Evolutionary conservation across 1,140 invertebrate genomes (phyloP).

Genomic region (Melitaea cinxia): DNA sequence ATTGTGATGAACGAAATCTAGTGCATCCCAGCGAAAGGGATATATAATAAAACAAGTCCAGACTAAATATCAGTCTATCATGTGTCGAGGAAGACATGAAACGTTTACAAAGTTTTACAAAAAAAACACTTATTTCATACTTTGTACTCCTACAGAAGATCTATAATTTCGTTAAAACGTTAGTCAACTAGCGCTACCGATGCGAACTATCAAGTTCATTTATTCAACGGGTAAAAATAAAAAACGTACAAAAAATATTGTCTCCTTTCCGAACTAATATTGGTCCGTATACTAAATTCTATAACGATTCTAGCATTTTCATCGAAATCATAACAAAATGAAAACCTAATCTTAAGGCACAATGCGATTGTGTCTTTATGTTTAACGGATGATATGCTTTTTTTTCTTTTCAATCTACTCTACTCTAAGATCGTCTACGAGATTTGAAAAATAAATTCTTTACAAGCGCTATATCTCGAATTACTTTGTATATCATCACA

Average conservation of each 20-base stretch:
- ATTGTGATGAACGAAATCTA: slow-evolving; percentile 60
- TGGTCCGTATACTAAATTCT: slow-evolving; percentile 72
- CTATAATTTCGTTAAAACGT: slow-evolving; percentile 47
- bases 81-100: slow-evolving; percentile 68
- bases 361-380: slow-evolving; percentile 68
- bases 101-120: slow-evolving; percentile 59
- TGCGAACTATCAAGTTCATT: slow-evolving; percentile 50
- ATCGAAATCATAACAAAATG: slow-evolving; percentile 48
- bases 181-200: slow-evolving; percentile 55
- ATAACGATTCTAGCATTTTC: slow-evolving; percentile 56
- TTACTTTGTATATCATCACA: slow-evolving; percentile 56
- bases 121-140: slow-evolving; percentile 62
- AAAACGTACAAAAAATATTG: slow-evolving; percentile 77
- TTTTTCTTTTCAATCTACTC: slow-evolving; percentile 47
- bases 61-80: slow-evolving; percentile 66
- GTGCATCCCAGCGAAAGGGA: slow-evolving; percentile 77
- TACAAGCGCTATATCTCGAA: slow-evolving; percentile 60
- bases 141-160: slow-evolving; percentile 75
- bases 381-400: slow-evolving; percentile 64
- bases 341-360: slow-evolving; percentile 72
- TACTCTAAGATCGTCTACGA: slow-evolving; percentile 57
- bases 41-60: slow-evolving; percentile 35
- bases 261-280: slow-evolving; percentile 64
- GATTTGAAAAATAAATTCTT: slow-evolving; percentile 61
- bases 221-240: slow-evolving; percentile 63